Conservation (phyloP, 2,113 vertebrate genomes). For the Crotalus horridus region DNA sequence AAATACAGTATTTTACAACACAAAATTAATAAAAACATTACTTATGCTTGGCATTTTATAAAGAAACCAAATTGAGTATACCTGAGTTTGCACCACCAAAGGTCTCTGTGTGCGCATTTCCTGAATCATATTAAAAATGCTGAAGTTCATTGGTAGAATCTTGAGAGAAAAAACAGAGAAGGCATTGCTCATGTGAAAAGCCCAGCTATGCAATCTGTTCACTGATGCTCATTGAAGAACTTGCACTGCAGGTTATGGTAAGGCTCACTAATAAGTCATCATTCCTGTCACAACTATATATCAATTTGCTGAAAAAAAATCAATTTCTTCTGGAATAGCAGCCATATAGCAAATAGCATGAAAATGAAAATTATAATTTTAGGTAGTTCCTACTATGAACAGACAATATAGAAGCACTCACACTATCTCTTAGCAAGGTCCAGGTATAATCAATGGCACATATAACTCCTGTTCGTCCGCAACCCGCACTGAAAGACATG, state of each 20-base stretch:
- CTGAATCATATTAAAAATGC: conserved; percentile 81
- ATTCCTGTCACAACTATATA: neutral
- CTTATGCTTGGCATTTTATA: neutral
- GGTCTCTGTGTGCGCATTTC: conserved; percentile 93
- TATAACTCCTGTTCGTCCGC: conserved; percentile 90
- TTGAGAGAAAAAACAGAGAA: conserved; percentile 53
- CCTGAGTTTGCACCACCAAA: conserved; percentile 95
- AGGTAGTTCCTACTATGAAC: neutral
- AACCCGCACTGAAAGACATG: conserved; percentile 85
- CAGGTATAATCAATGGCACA: conserved; percentile 92
- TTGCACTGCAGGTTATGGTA: neutral
- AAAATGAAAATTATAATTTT: neutral
- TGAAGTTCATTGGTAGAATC: conserved; percentile 88
- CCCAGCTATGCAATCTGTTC: neutral
- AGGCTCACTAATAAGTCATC: neutral
- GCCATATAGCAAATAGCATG: rapidly evolving
- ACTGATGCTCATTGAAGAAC: neutral
- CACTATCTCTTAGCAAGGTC: conserved; percentile 86
- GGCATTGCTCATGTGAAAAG: neutral
- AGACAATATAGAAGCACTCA: conserved; percentile 59
- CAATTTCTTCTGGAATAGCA: neutral
- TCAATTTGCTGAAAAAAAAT: neutral
- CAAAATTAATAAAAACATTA: neutral
- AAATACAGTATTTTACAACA: neutral
- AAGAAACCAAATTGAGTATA: neutral